A percentile compares a stretch with the other conserved stretches of the same genome.
Evolutionary conservation across 2,888 invertebrate species (phyloP).

Genomic region (Megastigmus dorsalis): DNA sequence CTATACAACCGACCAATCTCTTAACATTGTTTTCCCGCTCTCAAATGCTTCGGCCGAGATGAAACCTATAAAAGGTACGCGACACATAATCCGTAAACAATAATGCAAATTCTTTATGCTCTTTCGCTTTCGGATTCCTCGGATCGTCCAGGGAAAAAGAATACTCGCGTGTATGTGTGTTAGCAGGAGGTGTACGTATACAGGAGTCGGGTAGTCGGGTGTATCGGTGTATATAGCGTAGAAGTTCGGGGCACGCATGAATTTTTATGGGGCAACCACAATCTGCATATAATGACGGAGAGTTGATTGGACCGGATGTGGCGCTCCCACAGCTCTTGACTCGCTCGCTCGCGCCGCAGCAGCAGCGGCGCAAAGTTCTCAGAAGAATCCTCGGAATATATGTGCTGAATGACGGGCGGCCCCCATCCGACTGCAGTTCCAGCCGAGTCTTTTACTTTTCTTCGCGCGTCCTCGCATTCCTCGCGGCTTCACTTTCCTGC

Average conservation of each 20-base stretch:
- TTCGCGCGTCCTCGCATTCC: constrained; percentile 29
- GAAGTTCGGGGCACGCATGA: constrained; percentile 59
- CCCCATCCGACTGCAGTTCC: neutral
- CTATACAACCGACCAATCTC: too few species aligned
- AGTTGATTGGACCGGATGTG: constrained; percentile 68
- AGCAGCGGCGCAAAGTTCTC: constrained; percentile 54
- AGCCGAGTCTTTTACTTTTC: constrained; percentile 42
- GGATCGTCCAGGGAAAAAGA: neutral
- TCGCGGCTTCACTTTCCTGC: constrained; percentile 1
- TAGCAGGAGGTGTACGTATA: too few species aligned
- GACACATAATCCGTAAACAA: too few species aligned
- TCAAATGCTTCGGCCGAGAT: too few species aligned
- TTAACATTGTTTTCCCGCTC: too few species aligned
- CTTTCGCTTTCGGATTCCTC: too few species aligned
- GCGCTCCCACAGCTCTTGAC: constrained; percentile 64
- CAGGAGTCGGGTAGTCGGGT: too few species aligned
- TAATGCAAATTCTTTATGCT: too few species aligned
- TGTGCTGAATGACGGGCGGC: constrained; percentile 51
- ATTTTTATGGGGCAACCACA: constrained; percentile 64
- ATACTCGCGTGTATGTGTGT: constrained; percentile 1
- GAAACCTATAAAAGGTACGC: too few species aligned
- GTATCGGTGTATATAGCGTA: neutral
- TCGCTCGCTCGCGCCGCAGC: too few species aligned
- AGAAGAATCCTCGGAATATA: constrained; percentile 44
- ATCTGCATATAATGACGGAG: constrained; percentile 69